Evolutionary conservation across 2,888 invertebrate genomes (phyloP).

Genomic region (Leistus spinibarbis): DNA sequence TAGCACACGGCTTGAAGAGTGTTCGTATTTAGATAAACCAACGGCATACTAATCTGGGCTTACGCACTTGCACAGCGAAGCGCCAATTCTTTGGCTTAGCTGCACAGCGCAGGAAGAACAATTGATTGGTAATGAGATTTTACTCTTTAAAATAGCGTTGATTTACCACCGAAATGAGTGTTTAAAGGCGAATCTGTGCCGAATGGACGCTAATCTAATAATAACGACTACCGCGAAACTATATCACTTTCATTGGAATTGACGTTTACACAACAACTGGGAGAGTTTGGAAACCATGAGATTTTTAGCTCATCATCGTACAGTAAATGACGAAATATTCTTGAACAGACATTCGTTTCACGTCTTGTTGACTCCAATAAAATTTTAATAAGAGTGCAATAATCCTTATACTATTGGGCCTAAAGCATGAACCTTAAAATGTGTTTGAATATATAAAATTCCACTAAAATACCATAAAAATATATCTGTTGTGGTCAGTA

Average conservation of each 20-base stretch:
- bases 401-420: too few species aligned
- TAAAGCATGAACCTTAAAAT: too few species aligned
- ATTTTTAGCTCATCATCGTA: too few species aligned
- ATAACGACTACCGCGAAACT: not conserved
- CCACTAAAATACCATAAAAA: too few species aligned
- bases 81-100: slow-evolving; percentile 29
- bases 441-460: too few species aligned
- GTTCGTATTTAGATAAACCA: slow-evolving; percentile 28
- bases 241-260: not conserved
- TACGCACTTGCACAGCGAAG: slow-evolving; percentile 12
- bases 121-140: slow-evolving; percentile 31
- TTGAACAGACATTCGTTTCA: too few species aligned
- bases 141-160: slow-evolving; percentile 21
- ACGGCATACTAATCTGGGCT: slow-evolving; percentile 31
- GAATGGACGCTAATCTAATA: not conserved
- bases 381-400: too few species aligned
- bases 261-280: too few species aligned
- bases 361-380: too few species aligned
- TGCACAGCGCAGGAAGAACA: slow-evolving; percentile 22
- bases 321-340: too few species aligned
- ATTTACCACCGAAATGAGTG: slow-evolving; percentile 20
- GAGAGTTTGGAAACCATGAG: too few species aligned
- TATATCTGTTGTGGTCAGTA: too few species aligned
- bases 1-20: not conserved
- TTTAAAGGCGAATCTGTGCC: slow-evolving; percentile 19